Evolutionary conservation across 2,888 invertebrate species (phyloP), one percentile per base, ranked within the genome.

Genomic region (Sinodicranocentrus sp.): DNA sequence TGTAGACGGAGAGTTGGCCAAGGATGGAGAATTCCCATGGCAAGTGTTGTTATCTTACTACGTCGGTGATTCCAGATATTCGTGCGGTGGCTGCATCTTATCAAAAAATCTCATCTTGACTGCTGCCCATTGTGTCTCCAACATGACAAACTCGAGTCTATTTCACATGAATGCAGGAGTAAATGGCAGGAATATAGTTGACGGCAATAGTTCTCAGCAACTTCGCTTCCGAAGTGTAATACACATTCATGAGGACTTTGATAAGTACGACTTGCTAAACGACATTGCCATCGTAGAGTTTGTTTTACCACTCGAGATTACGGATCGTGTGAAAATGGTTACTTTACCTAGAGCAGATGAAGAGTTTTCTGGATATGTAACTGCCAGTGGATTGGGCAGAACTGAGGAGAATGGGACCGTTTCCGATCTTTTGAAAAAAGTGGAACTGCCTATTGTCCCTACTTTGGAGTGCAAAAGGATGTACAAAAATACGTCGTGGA

Each of bases 11-110:
- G 19, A 54, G 19, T 17, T 44, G 8, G 82, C 78, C 1, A 28
- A 73, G 13, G 57, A 10, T 23, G 72, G 68, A 5, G 86, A 84
- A 28, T 86, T 82, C 52, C 85, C 85, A 0, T 65, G 80, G 21
- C 84, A 80, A 59, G 84, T 84, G 2, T 52, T 52, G 3, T 21
- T 86, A 8, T n/a, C n/a, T n/a, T n/a, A n/a, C n/a, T 17, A 26
- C 26, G 72, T 82, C 33, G 6, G 78, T 54, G 78, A 39, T n/a
- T n/a, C n/a, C n/a, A n/a, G n/a, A 2, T 48, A 82, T 0, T 77
- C 63, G 2, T 57, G 57, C 21, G 57, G 57, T 5, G 57, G 57
- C 23, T 25, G 23, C 2, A 57, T 57, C 21, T 25, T 57, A 6
- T 57, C 57, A 6, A 57, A 21, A 6, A 5, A 68, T 10, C 26